Evolutionary conservation across 2,113 vertebrate genomes (phyloP), one percentile per base, ranked within the genome.

Genomic region (Dasypus novemcinctus): DNA sequence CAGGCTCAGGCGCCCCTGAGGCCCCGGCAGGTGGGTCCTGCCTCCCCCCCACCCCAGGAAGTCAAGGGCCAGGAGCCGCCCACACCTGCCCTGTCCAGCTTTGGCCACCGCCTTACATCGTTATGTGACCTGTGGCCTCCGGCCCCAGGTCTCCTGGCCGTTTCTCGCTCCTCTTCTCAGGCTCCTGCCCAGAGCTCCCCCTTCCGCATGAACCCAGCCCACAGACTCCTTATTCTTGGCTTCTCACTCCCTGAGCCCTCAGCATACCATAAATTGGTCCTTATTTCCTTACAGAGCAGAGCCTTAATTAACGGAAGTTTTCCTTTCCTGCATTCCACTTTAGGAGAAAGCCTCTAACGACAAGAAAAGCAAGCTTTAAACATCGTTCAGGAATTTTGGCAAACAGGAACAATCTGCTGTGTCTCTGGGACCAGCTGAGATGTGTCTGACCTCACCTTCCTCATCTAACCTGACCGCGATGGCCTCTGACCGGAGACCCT

Each of bases 361-460:
- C 27, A 33, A 23, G 72, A 49, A 82, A 57, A 61, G 29, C 10
- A 54, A 10, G 5, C 52, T 71, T 74, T 38, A 49, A 49, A 75
- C 10, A 20, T 86, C 86, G 31, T 83, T 61, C 33, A 9, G 87
- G 18, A 81, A 66, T 25, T 23, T 23, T 12, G 41, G 78, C 33
- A 59, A 63, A 23, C 33, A 41, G 66, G 27, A 36, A 27, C 71
- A 82, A 14, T 6, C 88, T 29, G 43, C 25, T n/a, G 36, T 87
- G 17, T 25, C 41, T 38, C 21, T 79, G 81, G 33, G 66, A 69
- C 69, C 72, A 95, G 68, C 93, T 80, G 46, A 95, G 79, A 72
- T 84, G 4, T 6, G 36, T 59, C 82, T 49, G 25, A 6, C 25
- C 9, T 87, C 66, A 11, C n/a, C 21, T n/a, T 76, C 29, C 31